Conservation (phyloP, 2,797 vertebrate species). For the Prunella strophiata region DNA sequence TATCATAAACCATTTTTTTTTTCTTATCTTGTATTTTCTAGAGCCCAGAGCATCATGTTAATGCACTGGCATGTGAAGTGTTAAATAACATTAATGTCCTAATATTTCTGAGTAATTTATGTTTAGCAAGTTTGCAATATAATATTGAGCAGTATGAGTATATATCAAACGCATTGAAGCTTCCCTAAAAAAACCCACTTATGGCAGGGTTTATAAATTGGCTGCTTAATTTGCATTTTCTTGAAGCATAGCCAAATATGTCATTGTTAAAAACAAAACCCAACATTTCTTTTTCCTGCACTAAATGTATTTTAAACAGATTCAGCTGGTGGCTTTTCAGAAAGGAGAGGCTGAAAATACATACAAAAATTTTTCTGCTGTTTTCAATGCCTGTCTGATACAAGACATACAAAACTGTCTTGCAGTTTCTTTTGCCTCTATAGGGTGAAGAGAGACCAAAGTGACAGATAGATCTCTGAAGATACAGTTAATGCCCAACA, state of each 20-base stretch:
- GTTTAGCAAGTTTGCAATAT: not conserved
- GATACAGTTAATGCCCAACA: not conserved
- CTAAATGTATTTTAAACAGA: not conserved
- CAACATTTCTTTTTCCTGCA: not conserved
- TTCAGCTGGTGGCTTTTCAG: not conserved
- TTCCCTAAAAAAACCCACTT: not conserved
- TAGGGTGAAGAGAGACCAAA: not conserved
- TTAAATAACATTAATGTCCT: not conserved
- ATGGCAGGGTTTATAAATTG: not conserved
- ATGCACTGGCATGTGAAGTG: not conserved
- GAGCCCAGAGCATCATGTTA: not conserved
- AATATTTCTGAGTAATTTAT: not conserved
- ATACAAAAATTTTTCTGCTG: not conserved
- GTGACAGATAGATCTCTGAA: not conserved
- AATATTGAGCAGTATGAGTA: not conserved
- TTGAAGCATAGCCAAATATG: not conserved
- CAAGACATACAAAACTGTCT: not conserved
- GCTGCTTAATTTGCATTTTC: not conserved
- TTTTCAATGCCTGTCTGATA: not conserved
- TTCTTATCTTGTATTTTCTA: not conserved
- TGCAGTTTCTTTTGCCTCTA: not conserved
- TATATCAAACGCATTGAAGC: not conserved
- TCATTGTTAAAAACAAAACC: not conserved
- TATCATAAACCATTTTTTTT: not conserved
- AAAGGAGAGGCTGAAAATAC: not conserved